Evolutionary conservation across 2,113 vertebrate species (phyloP).

Genomic region (Tragelaphus buxtoni): DNA sequence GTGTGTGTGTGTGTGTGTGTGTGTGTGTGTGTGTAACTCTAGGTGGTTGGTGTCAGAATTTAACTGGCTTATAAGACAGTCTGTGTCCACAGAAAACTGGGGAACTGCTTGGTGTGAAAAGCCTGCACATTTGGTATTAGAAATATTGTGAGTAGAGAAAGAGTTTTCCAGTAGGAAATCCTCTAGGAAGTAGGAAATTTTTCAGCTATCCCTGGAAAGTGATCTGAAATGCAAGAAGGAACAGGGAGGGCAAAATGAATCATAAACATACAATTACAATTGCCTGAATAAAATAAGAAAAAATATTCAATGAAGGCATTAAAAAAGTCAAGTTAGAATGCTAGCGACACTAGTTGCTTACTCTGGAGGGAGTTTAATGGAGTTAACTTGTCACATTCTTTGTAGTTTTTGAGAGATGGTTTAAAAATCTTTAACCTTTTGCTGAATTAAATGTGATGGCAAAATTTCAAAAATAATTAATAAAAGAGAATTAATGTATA

Average conservation of each 20-base stretch:
- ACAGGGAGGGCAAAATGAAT: neutral
- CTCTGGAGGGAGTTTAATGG: neutral
- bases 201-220: neutral
- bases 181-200: neutral
- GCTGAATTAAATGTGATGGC: neutral
- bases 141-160: neutral
- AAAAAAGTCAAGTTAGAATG: neutral
- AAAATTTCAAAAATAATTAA: neutral
- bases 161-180: neutral
- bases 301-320: neutral
- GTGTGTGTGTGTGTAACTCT: neutral
- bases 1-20: no score
- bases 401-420: neutral
- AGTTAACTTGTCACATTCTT: neutral
- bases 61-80: neutral
- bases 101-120: neutral
- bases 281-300: neutral
- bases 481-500: neutral
- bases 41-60: neutral
- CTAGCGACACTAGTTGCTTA: neutral
- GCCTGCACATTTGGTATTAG: neutral
- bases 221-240: neutral
- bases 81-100: neutral
- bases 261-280: neutral
- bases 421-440: neutral